Conservation (phyloP, 92 coral and sea anemone genomes). For the Isaurus tuberculatus region DNA sequence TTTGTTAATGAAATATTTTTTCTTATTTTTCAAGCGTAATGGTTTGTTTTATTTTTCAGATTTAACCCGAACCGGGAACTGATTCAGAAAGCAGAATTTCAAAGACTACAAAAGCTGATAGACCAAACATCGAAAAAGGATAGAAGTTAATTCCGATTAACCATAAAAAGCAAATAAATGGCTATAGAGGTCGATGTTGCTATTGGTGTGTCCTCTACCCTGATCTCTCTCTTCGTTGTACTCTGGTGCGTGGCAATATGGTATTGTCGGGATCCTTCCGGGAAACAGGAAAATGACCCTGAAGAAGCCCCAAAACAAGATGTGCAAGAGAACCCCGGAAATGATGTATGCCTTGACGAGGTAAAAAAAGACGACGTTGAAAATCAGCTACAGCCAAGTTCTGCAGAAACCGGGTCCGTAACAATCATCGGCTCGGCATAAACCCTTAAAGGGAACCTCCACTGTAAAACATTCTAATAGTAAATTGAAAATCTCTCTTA, state of each 20-base stretch:
- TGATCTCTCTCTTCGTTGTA: conserved; percentile 61
- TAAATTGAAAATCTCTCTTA: no score
- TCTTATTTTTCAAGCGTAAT: no score
- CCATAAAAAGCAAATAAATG: conserved; percentile 30
- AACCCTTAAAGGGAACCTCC: not conserved
- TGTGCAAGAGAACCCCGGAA: conserved; percentile 35
- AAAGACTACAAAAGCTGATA: no score
- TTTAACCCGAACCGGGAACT: no score
- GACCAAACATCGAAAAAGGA: no score
- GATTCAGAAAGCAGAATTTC: no score
- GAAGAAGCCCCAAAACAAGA: not conserved
- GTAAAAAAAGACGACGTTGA: not conserved
- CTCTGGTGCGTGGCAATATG: conserved; percentile 61
- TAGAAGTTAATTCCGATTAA: no score
- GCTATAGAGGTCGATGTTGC: conserved; percentile 62
- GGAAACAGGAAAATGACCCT: not conserved
- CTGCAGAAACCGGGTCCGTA: conserved; percentile 10
- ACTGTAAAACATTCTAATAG: no score
- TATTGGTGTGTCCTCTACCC: conserved; percentile 67
- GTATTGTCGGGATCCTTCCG: conserved; percentile 31
- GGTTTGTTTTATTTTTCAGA: no score
- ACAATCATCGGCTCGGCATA: conserved; percentile 3
- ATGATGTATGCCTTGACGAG: not conserved
- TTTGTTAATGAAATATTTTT: no score
- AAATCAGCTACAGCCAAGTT: not conserved